These are phyloP conservation scores for Argyresthia goedartella DNA, from an alignment of 2,888 invertebrate genomes.

Conservation along the genomic window DNA sequence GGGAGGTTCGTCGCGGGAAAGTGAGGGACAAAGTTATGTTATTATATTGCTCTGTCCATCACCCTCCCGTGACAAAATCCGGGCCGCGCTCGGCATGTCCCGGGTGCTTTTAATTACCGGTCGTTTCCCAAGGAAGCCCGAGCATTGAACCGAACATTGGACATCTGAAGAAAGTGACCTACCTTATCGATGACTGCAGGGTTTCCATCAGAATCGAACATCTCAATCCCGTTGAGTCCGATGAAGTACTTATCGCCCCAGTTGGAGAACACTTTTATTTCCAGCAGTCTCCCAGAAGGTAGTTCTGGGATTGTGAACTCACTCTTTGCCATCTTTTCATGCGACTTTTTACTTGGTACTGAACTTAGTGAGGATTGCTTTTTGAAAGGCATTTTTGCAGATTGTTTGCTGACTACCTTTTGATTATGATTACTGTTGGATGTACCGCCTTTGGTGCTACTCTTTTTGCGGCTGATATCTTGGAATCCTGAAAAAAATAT, in stretches of 20 bases:
- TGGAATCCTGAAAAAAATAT: neutral
- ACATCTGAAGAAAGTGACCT: constrained; percentile 13
- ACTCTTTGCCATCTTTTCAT: constrained; percentile 31
- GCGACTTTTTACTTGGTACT: constrained; percentile 23
- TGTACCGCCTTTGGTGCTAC: constrained; percentile 20
- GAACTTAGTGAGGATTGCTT: constrained; percentile 31
- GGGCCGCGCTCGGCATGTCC: no score
- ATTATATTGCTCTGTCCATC: no score
- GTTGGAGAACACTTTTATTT: constrained; percentile 77
- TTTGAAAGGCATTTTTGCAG: constrained; percentile 19
- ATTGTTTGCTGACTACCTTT: constrained; percentile 20
- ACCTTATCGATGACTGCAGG: constrained; percentile 74
- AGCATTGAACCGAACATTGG: no score
- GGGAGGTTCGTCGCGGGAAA: no score
- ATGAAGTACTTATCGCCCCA: constrained; percentile 87
- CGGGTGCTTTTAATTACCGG: no score
- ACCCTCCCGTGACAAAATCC: no score
- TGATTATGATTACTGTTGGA: constrained; percentile 16
- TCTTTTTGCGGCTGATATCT: constrained; percentile 19
- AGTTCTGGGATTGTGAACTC: constrained; percentile 83
- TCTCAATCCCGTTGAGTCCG: constrained; percentile 83
- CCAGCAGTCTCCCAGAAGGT: constrained; percentile 76
- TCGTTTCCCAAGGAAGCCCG: no score
- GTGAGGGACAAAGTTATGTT: no score
- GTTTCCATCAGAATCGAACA: constrained; percentile 76